Evolutionary conservation across 2,113 vertebrate genomes (phyloP), one percentile per base, ranked within the genome.

Genomic region (Heliornis fulica): DNA sequence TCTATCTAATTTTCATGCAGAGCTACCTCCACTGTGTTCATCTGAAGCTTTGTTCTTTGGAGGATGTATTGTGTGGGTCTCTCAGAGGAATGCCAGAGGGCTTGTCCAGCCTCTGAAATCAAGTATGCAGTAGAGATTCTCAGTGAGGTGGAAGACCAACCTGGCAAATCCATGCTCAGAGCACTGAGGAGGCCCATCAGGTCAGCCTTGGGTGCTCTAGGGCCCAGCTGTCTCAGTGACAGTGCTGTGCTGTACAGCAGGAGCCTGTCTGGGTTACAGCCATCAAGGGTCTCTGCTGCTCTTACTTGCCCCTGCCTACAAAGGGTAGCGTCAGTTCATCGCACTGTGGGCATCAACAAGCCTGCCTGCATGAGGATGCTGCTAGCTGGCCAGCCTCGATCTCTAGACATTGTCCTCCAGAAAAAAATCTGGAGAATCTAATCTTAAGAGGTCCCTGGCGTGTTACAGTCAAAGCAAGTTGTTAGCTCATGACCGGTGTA

Each of bases 141-240:
- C 78, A 31, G 4, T 23, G 65, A 53, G 69, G 19, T 56, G 43
- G 23, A 43, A 93, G 77, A 41, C 32, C 32, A 60, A 9, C 26
- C 48, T 71, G 59, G 14, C 74, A 68, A 75, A 78, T 34, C 43
- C 51, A 6, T 41, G 41, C 69, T 74, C 19, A 41, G 54, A 41
- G 36, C 0, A 59, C n/a, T n/a, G 43, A 87, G 76, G 83, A 48
- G 56, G 20, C 29, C 20, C 20, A 0, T 8, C 1, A 54, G 19
- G 59, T 70, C 54, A 63, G 50, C 15, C 28, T 31, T 75, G 84
- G 69, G 5, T 65, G 56, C 65, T 64, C 46, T 31, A 2, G 57
- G 31, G 45, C 36, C 56, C 1, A 2, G 38, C 56, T 85, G 85
- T 38, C 83, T 83, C 1, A 0, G 46, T 78, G 82, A 10, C 71